Percentiles rank a stretch among this genome's conserved stretches.
phyloP scores from a whole-genome alignment of 2,113 vertebrate species.

The Rhynchomys soricoides region DNA sequence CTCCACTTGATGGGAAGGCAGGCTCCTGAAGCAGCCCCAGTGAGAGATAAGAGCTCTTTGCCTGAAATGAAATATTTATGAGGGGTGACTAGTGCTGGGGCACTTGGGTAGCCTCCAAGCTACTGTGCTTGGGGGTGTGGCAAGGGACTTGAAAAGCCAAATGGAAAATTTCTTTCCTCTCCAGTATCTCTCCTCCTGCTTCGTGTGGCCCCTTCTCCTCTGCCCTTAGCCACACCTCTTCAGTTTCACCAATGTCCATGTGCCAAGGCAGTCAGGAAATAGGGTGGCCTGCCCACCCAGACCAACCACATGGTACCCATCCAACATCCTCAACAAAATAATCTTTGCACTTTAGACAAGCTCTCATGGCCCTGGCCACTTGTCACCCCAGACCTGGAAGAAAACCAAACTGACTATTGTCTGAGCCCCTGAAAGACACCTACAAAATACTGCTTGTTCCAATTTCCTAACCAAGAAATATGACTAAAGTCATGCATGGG shows the following conservation, averaged over 20 bases:
- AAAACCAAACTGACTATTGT: constrained; percentile 7
- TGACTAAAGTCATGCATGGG: background rate
- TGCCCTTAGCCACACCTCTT: background rate
- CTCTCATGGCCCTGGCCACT: background rate
- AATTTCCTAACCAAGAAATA: background rate
- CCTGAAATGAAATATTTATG: constrained; percentile 76
- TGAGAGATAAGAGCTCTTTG: constrained; percentile 64
- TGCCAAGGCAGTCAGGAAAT: background rate
- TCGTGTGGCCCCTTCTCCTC: background rate
- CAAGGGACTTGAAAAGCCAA: constrained; percentile 36
- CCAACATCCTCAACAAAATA: background rate
- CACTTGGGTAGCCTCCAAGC: background rate
- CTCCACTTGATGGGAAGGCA: constrained; percentile 33
- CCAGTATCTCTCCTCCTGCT: background rate
- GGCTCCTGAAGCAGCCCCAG: background rate
- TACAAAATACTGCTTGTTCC: background rate
- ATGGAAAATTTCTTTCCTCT: constrained; percentile 67
- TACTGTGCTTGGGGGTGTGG: constrained; percentile 4
- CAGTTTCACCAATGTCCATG: background rate
- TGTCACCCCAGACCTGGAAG: background rate
- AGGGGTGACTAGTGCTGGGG: constrained; percentile 22
- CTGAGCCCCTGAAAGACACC: background rate
- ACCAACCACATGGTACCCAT: background rate
- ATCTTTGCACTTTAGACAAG: background rate
- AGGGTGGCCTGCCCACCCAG: background rate